Conservation (phyloP, 2,797 vertebrate species). For the Nasua narica region DNA sequence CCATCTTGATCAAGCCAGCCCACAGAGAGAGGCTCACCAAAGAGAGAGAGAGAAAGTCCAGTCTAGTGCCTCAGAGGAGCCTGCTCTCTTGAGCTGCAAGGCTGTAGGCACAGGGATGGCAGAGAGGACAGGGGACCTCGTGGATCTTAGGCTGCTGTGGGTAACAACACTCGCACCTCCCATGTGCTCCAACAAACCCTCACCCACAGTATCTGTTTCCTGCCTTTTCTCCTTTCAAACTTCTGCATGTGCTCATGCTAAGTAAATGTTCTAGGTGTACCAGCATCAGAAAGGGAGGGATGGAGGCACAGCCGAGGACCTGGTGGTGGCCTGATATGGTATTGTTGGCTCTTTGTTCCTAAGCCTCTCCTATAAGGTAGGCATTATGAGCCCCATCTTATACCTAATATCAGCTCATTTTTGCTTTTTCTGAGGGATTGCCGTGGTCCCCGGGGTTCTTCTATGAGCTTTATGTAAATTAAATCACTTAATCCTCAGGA, state of each 20-base stretch:
- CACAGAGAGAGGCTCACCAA: not conserved
- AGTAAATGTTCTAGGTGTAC: not conserved
- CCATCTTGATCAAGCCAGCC: not conserved
- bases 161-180: fast-evolving
- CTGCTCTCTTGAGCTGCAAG: too few species aligned
- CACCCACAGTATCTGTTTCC: not conserved
- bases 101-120: not conserved
- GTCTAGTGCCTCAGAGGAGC: not conserved
- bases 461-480: not conserved
- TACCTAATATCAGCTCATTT: not conserved
- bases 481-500: not conserved
- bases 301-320: not conserved
- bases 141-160: not conserved
- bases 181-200: not conserved
- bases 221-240: not conserved
- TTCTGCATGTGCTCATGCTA: not conserved
- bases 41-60: not conserved
- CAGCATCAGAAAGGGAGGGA: not conserved
- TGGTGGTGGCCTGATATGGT: not conserved
- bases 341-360: not conserved
- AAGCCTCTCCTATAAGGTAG: not conserved
- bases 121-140: not conserved
- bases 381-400: not conserved
- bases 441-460: not conserved
- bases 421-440: not conserved